phyloP scores from a whole-genome alignment of 2,113 vertebrate genomes.

The Talpa occidentalis region DNA sequence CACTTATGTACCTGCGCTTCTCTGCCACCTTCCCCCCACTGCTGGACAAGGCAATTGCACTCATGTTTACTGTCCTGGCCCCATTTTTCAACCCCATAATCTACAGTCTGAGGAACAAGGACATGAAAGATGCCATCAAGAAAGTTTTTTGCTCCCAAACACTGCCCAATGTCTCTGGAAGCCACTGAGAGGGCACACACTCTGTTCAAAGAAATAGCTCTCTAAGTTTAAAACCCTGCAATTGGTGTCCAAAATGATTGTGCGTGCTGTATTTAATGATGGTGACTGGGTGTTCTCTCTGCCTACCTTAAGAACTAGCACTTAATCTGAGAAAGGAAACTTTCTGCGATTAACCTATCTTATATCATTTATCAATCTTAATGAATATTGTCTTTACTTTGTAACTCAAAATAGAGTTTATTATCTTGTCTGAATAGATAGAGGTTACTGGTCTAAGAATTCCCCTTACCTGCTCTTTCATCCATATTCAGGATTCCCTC shows the following conservation, averaged over 20 bases:
- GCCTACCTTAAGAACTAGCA: neutral
- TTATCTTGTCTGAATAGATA: neutral
- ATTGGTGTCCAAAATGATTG: neutral
- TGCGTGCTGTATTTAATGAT: neutral
- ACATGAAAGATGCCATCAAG: conserved; percentile 70
- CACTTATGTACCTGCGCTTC: conserved; percentile 62
- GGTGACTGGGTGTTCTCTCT: neutral
- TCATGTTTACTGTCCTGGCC: conserved; percentile 77
- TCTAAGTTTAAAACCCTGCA: neutral
- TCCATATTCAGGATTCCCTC: neutral
- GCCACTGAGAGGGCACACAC: neutral
- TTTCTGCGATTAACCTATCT: rapidly evolving
- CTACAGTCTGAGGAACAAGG: conserved; percentile 79
- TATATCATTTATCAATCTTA: neutral
- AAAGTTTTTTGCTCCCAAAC: conserved; percentile 50
- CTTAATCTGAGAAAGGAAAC: neutral
- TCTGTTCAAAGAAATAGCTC: neutral
- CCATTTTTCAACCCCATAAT: conserved; percentile 77
- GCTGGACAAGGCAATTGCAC: conserved; percentile 60
- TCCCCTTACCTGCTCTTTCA: neutral
- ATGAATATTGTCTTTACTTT: neutral
- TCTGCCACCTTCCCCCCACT: conserved; percentile 42
- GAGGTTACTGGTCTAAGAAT: neutral
- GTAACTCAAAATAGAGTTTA: neutral
- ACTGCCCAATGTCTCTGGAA: neutral